Percentiles rank a stretch among this genome's conserved stretches.
Conservation (phyloP, 2,888 invertebrate species). For the Cryptocephalus moraei region DNA sequence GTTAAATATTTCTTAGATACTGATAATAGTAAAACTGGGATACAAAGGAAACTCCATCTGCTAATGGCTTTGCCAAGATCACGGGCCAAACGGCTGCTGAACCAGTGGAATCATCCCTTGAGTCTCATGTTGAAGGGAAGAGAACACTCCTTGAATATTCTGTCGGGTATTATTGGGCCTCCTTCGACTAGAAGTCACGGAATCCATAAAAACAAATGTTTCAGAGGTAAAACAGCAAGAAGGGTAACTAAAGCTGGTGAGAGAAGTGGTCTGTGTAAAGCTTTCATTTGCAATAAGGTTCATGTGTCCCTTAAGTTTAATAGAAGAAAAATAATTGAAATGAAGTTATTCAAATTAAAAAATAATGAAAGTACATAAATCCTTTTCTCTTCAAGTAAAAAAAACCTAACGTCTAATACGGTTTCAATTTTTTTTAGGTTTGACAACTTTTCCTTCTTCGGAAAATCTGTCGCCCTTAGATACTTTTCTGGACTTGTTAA, state of each 20-base stretch:
- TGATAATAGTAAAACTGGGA: constrained; percentile 43
- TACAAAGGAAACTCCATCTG: constrained; percentile 61
- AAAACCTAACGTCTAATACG: no score
- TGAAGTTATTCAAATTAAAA: not conserved
- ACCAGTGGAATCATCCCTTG: constrained; percentile 67
- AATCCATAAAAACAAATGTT: constrained; percentile 22
- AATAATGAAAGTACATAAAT: not conserved
- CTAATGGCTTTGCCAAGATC: constrained; percentile 66
- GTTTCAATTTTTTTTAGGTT: constrained; percentile 40
- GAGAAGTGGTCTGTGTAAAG: not conserved
- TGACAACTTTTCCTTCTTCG: constrained; percentile 52
- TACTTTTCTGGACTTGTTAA: constrained; percentile 73
- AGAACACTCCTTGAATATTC: constrained; percentile 70
- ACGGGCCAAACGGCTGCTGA: constrained; percentile 65
- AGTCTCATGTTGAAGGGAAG: constrained; percentile 69
- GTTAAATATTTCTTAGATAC: constrained; percentile 33
- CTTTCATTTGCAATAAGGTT: no score
- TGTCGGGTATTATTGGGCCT: constrained; percentile 56
- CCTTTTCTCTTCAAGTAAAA: no score
- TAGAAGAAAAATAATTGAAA: not conserved
- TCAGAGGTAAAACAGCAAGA: constrained; percentile 16
- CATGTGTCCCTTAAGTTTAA: no score
- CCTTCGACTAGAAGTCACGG: constrained; percentile 27
- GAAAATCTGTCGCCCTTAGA: constrained; percentile 64
- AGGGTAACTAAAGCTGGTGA: constrained; percentile 3